Evolutionary conservation across 2,888 invertebrate species (phyloP).

Genomic region (Cosmia trapezina): DNA sequence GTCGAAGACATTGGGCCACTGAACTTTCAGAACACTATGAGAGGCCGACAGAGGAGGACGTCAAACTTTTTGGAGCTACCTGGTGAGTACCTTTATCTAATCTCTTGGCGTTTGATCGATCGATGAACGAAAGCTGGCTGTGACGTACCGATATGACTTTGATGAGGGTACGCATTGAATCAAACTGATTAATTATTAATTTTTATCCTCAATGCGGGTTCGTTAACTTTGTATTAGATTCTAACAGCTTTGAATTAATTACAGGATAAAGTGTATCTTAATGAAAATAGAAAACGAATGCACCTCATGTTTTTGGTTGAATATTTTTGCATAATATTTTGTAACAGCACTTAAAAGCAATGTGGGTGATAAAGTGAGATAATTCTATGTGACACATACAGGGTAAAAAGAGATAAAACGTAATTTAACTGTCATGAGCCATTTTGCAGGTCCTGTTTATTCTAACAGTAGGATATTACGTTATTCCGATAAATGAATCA

Average conservation of each 20-base stretch:
- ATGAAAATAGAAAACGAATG: neutral
- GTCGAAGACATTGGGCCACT: conserved; percentile 95
- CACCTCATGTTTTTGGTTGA: neutral
- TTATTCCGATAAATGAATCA: conserved; percentile 2
- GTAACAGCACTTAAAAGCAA: neutral
- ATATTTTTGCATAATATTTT: conserved; percentile 21
- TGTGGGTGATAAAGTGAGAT: neutral
- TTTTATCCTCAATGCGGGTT: conserved; percentile 42
- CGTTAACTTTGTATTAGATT: conserved; percentile 38
- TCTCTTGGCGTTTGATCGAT: conserved; percentile 43
- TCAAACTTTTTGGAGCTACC: conserved; percentile 97
- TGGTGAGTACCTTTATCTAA: conserved; percentile 88
- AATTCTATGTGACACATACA: neutral
- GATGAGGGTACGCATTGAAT: conserved; percentile 57
- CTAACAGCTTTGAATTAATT: conserved; percentile 3
- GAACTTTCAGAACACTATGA: conserved; percentile 94
- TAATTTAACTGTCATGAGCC: neutral
- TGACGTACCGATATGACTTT: conserved; percentile 39
- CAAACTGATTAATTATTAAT: conserved; percentile 54
- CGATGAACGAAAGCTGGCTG: conserved; percentile 17
- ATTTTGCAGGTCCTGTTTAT: neutral
- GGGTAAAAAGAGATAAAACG: conserved; percentile 2
- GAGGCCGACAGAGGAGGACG: conserved; percentile 94
- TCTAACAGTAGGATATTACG: neutral
- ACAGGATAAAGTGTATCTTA: conserved; percentile 1